These are phyloP conservation scores for Halictus quadricinctus DNA, from an alignment of 2,888 invertebrate species.

Conservation along the genomic window DNA sequence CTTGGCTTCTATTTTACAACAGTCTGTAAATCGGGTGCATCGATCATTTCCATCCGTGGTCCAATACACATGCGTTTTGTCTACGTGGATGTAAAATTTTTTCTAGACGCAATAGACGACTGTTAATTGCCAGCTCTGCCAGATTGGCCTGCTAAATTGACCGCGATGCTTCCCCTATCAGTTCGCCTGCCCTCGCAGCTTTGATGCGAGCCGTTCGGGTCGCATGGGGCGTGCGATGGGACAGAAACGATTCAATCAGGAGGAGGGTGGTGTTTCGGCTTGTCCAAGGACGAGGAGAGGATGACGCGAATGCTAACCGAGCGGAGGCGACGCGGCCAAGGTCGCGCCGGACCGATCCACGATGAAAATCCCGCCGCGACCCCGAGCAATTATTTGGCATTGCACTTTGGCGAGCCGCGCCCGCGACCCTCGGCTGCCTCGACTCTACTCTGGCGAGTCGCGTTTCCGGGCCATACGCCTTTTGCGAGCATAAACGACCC, in stretches of 20 bases:
- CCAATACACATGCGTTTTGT: no score
- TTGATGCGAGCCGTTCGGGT: not conserved
- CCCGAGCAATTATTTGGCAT: slow-evolving; percentile 53
- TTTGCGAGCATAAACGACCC: not conserved
- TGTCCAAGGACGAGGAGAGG: slow-evolving; percentile 26
- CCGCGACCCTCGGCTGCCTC: not conserved
- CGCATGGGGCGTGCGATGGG: slow-evolving; percentile 1
- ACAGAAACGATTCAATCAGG: slow-evolving; percentile 16
- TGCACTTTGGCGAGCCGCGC: slow-evolving; percentile 39
- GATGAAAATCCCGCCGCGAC: slow-evolving; percentile 54
- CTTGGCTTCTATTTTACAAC: no score
- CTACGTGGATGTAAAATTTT: not conserved
- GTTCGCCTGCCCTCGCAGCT: not conserved
- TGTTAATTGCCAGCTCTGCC: not conserved
- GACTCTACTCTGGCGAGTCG: not conserved
- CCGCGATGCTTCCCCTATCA: not conserved
- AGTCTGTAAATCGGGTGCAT: no score
- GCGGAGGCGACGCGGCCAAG: slow-evolving; percentile 44
- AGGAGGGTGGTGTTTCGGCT: slow-evolving; percentile 8
- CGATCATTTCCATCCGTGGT: no score
- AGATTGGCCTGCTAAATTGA: not conserved
- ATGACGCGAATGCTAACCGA: slow-evolving; percentile 25
- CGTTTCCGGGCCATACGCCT: not conserved
- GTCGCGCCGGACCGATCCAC: slow-evolving; percentile 42
- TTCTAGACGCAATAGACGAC: not conserved